Evolutionary conservation across 2,113 vertebrate genomes (phyloP).

Genomic region (Gavia stellata): DNA sequence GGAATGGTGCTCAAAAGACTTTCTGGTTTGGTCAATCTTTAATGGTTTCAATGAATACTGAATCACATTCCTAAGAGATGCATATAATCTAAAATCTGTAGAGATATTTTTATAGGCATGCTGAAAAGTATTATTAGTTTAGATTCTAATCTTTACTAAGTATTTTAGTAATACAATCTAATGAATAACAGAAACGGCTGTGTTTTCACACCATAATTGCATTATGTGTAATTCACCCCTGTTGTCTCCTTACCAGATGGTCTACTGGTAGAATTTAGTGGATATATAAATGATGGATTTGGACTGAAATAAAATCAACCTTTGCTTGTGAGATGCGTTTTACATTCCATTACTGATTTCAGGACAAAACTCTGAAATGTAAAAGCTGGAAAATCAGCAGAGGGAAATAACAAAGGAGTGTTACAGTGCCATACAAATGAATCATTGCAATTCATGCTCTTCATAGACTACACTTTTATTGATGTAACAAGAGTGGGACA

Average conservation of each 20-base stretch:
- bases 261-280: not conserved
- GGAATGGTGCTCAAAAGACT: not conserved
- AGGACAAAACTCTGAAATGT: not conserved
- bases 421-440: not conserved
- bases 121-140: conserved; percentile 34
- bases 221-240: conserved; percentile 34
- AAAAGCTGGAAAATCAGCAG: conserved; percentile 23
- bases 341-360: not conserved
- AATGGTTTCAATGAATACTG: not conserved
- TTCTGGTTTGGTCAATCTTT: not conserved
- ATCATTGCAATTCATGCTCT: not conserved
- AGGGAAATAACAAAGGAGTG: conserved; percentile 11
- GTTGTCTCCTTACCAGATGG: conserved; percentile 41
- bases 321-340: not conserved
- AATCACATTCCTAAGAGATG: not conserved
- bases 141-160: conserved; percentile 18
- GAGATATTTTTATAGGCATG: not conserved
- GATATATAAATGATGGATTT: conserved; percentile 22
- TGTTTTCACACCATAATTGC: conserved; percentile 50
- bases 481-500: not conserved
- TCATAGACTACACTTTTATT: not conserved
- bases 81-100: not conserved
- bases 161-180: conserved; percentile 31
- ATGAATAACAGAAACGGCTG: conserved; percentile 1
- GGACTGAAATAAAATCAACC: conserved; percentile 40